These are phyloP conservation scores for human DNA, from an alignment of 2,113 vertebrate genomes.

Conservation along the genomic window DNA sequence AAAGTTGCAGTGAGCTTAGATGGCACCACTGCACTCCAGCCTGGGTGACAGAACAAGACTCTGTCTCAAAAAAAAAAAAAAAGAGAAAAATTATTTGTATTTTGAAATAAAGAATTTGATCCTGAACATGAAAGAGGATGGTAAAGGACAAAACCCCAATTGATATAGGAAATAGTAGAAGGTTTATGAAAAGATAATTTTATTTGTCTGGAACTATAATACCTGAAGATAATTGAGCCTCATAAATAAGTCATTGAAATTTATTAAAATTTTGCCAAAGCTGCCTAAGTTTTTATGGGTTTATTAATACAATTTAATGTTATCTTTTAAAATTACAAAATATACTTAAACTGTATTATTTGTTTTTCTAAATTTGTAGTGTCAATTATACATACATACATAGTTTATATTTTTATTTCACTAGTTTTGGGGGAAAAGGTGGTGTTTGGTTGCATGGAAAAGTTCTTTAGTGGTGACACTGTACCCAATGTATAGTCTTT, in stretches of 20 bases:
- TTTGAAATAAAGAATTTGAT: background rate
- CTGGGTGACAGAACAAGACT: no score
- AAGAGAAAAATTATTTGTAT: background rate
- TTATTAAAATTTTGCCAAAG: background rate
- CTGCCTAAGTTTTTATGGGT: background rate
- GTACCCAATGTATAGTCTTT: no score
- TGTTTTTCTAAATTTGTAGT: no score
- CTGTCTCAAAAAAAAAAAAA: no score
- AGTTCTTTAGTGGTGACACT: no score
- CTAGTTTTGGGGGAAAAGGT: no score
- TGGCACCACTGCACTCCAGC: no score
- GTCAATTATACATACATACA: no score
- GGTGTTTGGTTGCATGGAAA: no score
- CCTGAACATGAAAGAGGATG: background rate
- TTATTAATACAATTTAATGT: background rate
- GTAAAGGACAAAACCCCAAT: background rate
- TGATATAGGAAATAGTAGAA: background rate
- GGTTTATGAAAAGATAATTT: background rate
- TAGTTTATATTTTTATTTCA: no score
- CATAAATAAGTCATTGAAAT: background rate
- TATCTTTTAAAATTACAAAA: background rate
- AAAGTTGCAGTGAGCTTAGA: no score
- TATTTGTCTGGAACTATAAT: conserved; percentile 32
- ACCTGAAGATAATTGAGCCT: conserved; percentile 17
- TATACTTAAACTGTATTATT: no score